Evolutionary conservation across 1,140 invertebrate genomes (phyloP).

Genomic region (Aleiodes sp.): DNA sequence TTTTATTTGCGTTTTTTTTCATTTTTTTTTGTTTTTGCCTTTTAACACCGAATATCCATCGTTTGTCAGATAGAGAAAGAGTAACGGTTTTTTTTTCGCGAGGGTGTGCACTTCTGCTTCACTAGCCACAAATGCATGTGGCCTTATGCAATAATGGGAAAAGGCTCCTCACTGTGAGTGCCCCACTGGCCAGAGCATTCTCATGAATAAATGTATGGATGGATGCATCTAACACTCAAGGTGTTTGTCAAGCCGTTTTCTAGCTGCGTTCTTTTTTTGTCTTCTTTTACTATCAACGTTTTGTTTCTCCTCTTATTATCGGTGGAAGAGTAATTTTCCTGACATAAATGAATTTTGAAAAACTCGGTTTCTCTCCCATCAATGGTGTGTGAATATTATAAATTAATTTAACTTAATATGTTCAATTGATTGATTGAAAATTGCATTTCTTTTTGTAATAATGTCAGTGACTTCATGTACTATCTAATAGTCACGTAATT

Average conservation of each 20-base stretch:
- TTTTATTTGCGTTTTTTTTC: not conserved
- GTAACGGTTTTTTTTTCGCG: constrained; percentile 38
- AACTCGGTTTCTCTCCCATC: too few relatives aligned
- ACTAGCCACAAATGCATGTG: constrained; percentile 50
- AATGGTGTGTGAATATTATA: too few relatives aligned
- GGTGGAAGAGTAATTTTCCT: too few relatives aligned
- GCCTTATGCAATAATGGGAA: constrained; percentile 58
- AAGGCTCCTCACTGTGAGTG: constrained; percentile 45
- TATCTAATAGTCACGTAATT: constrained; percentile 5
- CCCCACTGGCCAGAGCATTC: constrained; percentile 41
- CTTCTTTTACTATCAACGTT: too few relatives aligned
- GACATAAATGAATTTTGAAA: too few relatives aligned
- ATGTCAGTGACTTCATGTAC: too few relatives aligned
- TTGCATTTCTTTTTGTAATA: too few relatives aligned
- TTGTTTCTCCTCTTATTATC: too few relatives aligned
- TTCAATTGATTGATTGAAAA: too few relatives aligned
- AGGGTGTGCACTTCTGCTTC: constrained; percentile 54
- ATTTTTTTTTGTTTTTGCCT: too few relatives aligned
- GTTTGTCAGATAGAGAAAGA: constrained; percentile 1
- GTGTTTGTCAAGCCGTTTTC: constrained; percentile 58
- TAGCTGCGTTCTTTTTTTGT: constrained; percentile 46
- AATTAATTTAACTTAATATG: too few relatives aligned
- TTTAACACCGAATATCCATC: not conserved
- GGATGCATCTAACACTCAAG: constrained; percentile 51
- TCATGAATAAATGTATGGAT: constrained; percentile 58